Base-by-base conservation (phyloP, 2,888 invertebrate species). In the Fissipunctia ypsillon region DNA sequence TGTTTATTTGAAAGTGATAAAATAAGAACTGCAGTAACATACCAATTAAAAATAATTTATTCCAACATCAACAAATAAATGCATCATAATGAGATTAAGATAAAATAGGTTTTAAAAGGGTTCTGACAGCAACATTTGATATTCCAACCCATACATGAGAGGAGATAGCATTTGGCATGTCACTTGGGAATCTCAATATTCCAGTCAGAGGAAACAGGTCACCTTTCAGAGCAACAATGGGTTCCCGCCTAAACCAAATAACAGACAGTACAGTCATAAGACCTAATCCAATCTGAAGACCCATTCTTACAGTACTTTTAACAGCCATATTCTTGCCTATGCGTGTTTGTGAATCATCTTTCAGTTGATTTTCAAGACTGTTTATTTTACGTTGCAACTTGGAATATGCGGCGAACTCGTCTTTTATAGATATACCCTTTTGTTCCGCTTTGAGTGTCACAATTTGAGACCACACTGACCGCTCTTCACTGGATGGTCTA, bases 381-480 rank as follows among this genome's bases (percentile, higher is more conserved):
- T 96, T 96, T 35, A 97, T 96, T 90, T 94, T 96, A 59, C 97
- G 92, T 88, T 97, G 97, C 50, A 97, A 80, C 90, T 96, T 97
- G 2, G 97, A 96, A 88, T 96, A 97, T 50, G 96, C 95, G 10
- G 97, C 97, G 91, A 97, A 97, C 82, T 97, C 95, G 81, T 97
- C 97, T 76, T 96, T 96, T 93, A 97, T 97, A 14, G 96, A 96
- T 74, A 97, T 90, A 14, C 88, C 81, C 69, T 94, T 93, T 85
- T 97, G 97, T 82, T 96, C 94, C 3, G 87, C 86, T 88, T 95
- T 96, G 5, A 97, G 90, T 82, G 91, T 90, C 50, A 91, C 63
- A 54, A 96, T 92, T 88, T 96, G 93, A 10, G 88, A 84, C 88
- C 95, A 92, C 35, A 96, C 81, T 43, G 89, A 89, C 63, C 92